Evolutionary conservation across 30 jellyfish, hydroid and myxozoan species (phyloP), one percentile per base, ranked within the genome.

Genomic region (Cassiopea andromeda): DNA sequence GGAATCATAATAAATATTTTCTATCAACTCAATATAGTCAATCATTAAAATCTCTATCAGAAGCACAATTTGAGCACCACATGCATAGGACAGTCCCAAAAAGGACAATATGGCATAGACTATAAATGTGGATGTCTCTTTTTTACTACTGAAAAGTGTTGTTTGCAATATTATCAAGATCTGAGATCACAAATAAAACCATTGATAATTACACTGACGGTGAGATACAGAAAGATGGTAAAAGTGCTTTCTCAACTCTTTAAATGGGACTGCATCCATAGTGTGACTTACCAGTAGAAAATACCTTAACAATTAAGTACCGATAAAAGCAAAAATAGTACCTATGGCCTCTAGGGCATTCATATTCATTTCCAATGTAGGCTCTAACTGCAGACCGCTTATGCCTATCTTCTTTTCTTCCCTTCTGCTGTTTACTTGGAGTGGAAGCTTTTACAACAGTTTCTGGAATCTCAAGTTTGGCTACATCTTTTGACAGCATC

Each of bases 291-390:
- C 38, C 38, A 27, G 38, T 27, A 27, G 38, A 27, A 27, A 27
- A 27, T 27, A 27, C 38, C 38, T 27, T 27, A 27, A 27, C 38
- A 27, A 27, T 27, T 27, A 27, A 27, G 38, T 27, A 58, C 82
- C 58, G 10, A 48, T 60, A 85, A 61, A 85, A 57, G 18, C 48
- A 1, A 27, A 82, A 18, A 44, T 19, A 95, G 18, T 84, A 96
- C 99, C 99, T 96, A 88, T 96, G 99, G 44, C 99, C 98, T 38
- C 98, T 72, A 16, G 99, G 99, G 67, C 99, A 96, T 86, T 96
- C 99, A 49, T 96, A 96, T 69, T 96, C 99, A 68, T 87, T 87
- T 44, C 99, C 99, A 64, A 96, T 81, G 71, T 96, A 91, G 2
- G 98, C 98, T 49, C 78, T 91, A 19, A 85, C 60, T 1, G 89